Base-by-base conservation (phyloP, 2,797 vertebrate genomes). In the Spinibarbus caldwelli region DNA sequence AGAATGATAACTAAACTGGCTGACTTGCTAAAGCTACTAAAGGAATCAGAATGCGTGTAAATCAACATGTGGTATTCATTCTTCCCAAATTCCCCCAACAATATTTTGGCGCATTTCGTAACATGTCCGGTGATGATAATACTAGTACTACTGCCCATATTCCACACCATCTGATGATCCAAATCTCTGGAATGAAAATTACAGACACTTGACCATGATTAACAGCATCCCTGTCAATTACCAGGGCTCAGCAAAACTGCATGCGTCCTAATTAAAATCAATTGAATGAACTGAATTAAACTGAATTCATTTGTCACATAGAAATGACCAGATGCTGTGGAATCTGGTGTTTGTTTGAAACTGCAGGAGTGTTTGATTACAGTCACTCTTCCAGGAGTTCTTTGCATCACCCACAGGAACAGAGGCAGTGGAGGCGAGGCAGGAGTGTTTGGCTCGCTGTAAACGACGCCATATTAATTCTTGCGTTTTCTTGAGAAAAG, bases 401-500 rank as follows among this genome's bases (percentile, higher is more conserved):
- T 77, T 68, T 38, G 59, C 78, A 75, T 75, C 82, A 80, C 77
- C 82, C 72, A 79, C n/a, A 68, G 52, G 59, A 85, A 23, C 78
- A 43, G 29, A 77, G 70, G 59, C 34, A 41, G 57, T 21, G 2
- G 9, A 36, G 36, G 78, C 57, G n/a, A 52, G 49, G 64, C 62
- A 52, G 43, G 78, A 82, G 34, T 76, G 62, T 85, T 80, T 83
- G 73, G 93, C 82, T 94, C 92, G 92, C 91, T 94, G 92, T 92
- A 93, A 91, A 89, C 91, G 89, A 90, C 91, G 89, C 91, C 90
- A 90, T 92, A 92, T 93, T 91, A 90, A 90, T 92, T 90, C 87
- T 90, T 70, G 49, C 68, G 62, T 93, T 91, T 94, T 92, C 75
- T 82, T 76, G 91, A 89, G 93, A 93, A 93, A 93, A 93, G 92